Conservation (phyloP, 2,113 vertebrate genomes). For the Bungarus multicinctus region DNA sequence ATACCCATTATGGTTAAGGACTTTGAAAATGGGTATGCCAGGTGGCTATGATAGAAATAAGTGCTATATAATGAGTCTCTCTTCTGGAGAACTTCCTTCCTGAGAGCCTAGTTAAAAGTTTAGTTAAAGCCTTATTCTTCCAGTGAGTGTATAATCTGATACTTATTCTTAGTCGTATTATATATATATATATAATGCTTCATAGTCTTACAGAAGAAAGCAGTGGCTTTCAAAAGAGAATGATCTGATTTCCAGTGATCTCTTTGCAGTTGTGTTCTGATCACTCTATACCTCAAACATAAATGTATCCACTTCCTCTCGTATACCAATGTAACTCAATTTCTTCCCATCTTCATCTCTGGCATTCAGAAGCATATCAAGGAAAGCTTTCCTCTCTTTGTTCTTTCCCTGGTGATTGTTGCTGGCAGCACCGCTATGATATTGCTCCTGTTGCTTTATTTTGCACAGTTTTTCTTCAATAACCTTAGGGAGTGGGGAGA, state of each 20-base stretch:
- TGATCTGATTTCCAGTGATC: neutral
- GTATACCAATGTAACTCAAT: constrained; percentile 80
- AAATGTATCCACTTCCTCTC: constrained; percentile 96
- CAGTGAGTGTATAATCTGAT: neutral
- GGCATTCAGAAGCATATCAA: no score
- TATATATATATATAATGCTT: no score
- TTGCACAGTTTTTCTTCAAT: constrained; percentile 75
- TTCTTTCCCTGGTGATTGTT: constrained; percentile 33
- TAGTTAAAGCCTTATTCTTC: neutral
- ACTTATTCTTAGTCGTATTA: no score
- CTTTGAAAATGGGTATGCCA: neutral
- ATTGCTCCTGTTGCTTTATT: constrained; percentile 36
- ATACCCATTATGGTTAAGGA: no score
- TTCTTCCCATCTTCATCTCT: constrained; percentile 83
- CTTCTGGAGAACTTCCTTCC: neutral
- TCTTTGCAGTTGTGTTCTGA: neutral
- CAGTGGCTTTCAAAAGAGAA: no score
- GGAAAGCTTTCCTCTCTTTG: constrained; percentile 82
- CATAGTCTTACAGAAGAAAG: neutral
- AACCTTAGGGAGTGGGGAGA: constrained; percentile 70
- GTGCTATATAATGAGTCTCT: neutral
- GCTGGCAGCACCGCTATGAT: neutral
- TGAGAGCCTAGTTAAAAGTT: neutral
- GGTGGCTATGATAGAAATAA: neutral
- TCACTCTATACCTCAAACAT: constrained; percentile 86